These are phyloP conservation scores for Parthenolecanium corni DNA, from an alignment of 2,888 invertebrate genomes.

Conservation along the genomic window DNA sequence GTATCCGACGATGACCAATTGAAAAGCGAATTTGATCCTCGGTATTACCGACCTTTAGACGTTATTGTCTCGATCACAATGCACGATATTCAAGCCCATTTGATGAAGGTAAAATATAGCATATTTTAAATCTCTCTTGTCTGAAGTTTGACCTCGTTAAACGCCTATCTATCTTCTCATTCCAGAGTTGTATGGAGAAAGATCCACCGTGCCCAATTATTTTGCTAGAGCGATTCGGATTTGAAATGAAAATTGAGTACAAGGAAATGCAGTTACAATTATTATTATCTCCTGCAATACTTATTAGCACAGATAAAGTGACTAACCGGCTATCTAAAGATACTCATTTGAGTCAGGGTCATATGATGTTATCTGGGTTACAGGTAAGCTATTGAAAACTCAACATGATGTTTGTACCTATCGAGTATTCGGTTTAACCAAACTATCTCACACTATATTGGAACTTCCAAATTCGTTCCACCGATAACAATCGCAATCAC, in stretches of 20 bases:
- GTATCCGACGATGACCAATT: constrained; percentile 39
- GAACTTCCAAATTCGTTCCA: no score
- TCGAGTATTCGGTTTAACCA: no score
- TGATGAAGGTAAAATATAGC: constrained; percentile 52
- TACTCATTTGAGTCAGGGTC: constrained; percentile 67
- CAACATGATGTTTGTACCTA: no score
- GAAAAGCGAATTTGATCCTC: constrained; percentile 50
- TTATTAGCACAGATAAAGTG: constrained; percentile 63
- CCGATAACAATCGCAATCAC: no score
- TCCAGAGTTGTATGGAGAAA: constrained; percentile 68
- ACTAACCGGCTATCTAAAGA: constrained; percentile 54
- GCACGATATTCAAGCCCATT: constrained; percentile 90
- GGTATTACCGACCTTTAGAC: constrained; percentile 77
- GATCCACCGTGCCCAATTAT: constrained; percentile 87
- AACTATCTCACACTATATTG: no score
- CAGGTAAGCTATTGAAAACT: constrained; percentile 47
- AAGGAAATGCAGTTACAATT: constrained; percentile 85
- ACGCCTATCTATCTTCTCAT: constrained; percentile 30
- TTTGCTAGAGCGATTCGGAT: constrained; percentile 79
- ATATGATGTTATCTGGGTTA: constrained; percentile 70
- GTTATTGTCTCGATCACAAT: constrained; percentile 86
- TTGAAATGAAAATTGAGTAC: constrained; percentile 93
- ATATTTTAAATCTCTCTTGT: background rate
- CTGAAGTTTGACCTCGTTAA: background rate
- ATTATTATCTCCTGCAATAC: constrained; percentile 72